Base-by-base conservation (phyloP, 2,888 invertebrate species). In the Xylota sylvarum region DNA sequence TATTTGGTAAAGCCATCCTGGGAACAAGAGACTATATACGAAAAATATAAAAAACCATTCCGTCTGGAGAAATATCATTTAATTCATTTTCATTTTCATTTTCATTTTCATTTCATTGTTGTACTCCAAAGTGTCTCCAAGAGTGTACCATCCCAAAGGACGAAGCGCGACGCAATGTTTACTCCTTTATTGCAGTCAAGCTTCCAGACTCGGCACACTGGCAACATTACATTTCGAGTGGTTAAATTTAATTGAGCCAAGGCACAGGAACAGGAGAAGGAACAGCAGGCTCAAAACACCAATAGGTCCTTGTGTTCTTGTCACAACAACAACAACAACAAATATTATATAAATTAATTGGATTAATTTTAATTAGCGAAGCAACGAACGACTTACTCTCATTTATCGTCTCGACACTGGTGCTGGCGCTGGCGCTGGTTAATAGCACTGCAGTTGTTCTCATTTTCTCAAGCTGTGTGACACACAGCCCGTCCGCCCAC, bases 341-440 rank as follows among this genome's bases (percentile, higher is more conserved):
- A 79, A 69, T 69, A 48, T 43, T 74, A 69, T 65, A 85, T 80
- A 76, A 85, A 85, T 85, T 85, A 85, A 85, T 74, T 85, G 80
- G 74, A 70, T 85, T 80, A 55, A 85, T 74, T 76, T 85, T 74
- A 80, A 85, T 85, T 80, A 69, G 80, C 52, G 35, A 64, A 56
- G 64, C 14, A 10, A 23, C 19, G 27, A 35, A 37, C 35, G 12
- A 19, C 40, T 32, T 48, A 40, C 58, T 10, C 50, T 50, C 35
- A 32, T 48, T 32, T 40, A 40, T 69, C 37, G 52, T 58, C 58
- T 70, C 32, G n/a, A 55, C 55, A 6, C 3, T 56, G 30, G 43
- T 55, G n/a, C n/a, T n/a, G n/a, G n/a, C n/a, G n/a, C n/a, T n/a
- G n/a, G 64, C 55, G 6, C 3, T 56, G 30, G 43, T 55, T 55